Evolutionary conservation across 2,888 invertebrate species (phyloP).

Genomic region (Caenorhabditis afra): DNA sequence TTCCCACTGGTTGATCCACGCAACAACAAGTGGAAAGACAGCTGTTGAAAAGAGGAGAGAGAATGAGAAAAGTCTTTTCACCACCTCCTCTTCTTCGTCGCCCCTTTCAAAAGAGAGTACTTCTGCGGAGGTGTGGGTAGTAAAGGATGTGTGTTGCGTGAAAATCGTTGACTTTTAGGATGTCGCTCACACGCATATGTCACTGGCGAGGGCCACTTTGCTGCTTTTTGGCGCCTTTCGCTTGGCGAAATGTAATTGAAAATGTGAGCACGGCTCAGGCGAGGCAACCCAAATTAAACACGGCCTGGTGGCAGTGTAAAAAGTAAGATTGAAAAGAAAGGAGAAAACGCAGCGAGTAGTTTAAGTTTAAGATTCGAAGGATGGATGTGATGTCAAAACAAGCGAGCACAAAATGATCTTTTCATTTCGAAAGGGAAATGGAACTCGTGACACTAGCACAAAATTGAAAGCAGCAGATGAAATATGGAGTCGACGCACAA

Average conservation of each 20-base stretch:
- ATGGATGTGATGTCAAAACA: no score
- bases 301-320: background rate
- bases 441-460: no score
- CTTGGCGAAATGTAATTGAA: constrained; percentile 32
- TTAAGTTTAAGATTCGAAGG: no score
- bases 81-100: no score
- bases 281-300: constrained; percentile 23
- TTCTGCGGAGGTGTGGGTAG: background rate
- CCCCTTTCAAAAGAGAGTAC: background rate
- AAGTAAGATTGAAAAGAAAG: background rate
- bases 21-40: constrained; percentile 33
- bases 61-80: constrained; percentile 3
- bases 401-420: no score
- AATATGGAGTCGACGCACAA: no score
- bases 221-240: constrained; percentile 22
- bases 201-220: constrained; percentile 5
- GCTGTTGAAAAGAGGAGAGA: constrained; percentile 17
- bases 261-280: constrained; percentile 11
- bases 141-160: background rate
- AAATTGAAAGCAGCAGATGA: no score
- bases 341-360: constrained; percentile 9
- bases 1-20: constrained; percentile 6
- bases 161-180: background rate
- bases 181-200: background rate
- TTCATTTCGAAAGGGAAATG: no score